Conservation (phyloP, 64 coral and sea anemone species). For the Porites australiensis region DNA sequence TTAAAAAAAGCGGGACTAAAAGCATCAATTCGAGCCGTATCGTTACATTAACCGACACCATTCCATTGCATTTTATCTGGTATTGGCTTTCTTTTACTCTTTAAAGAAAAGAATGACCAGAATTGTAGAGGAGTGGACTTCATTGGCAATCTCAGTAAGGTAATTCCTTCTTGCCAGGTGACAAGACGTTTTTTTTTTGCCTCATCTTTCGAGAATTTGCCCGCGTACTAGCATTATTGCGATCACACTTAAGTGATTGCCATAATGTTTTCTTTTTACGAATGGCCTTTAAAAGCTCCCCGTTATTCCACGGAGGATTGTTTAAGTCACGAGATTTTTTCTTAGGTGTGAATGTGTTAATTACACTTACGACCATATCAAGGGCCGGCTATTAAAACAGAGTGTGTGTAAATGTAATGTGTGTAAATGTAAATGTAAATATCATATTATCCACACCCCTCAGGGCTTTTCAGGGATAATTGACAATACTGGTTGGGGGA, state of each 20-base stretch:
- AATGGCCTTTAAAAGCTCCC: background rate
- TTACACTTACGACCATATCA: too few species aligned
- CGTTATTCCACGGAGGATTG: constrained; percentile 1
- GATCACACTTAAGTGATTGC: background rate
- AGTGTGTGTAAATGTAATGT: too few species aligned
- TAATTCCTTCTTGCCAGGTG: constrained; percentile 32
- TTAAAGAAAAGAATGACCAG: constrained; percentile 46
- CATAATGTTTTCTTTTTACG: constrained; percentile 9
- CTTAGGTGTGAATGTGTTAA: background rate
- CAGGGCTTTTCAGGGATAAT: too few species aligned
- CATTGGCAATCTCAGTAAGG: constrained; percentile 31
- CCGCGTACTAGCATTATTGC: background rate
- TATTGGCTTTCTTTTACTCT: constrained; percentile 54
- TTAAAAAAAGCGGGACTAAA: constrained; percentile 22
- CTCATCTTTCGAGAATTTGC: background rate
- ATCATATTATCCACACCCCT: too few species aligned
- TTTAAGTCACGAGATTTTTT: background rate
- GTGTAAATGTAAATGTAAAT: too few species aligned
- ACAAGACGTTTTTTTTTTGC: constrained; percentile 1
- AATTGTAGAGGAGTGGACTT: constrained; percentile 47
- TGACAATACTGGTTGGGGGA: too few species aligned
- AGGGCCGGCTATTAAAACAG: too few species aligned
- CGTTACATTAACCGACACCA: background rate
- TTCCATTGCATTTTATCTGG: constrained; percentile 9
- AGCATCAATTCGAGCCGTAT: constrained; percentile 27